A percentile compares a stretch with the other conserved stretches of the same genome.
Evolutionary conservation across 2,888 invertebrate genomes (phyloP).

Genomic region (Eupithecia dodoneata): DNA sequence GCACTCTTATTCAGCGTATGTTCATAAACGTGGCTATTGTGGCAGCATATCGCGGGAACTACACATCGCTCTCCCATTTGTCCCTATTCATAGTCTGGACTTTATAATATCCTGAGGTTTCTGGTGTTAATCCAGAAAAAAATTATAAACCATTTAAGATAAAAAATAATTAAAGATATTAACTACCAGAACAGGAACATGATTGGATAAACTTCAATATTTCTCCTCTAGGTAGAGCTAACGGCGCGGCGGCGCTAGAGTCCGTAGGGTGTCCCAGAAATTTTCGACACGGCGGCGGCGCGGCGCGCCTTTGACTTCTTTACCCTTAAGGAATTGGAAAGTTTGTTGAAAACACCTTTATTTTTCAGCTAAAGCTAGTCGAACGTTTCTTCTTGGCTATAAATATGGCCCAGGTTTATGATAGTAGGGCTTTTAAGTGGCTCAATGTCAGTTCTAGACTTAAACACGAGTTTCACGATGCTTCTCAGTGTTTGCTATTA

Average conservation of each 20-base stretch:
- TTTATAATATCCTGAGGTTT: neutral
- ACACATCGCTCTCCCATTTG: constrained; percentile 40
- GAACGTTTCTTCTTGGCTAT: constrained; percentile 35
- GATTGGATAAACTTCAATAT: too few species aligned
- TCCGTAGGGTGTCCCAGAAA: too few species aligned
- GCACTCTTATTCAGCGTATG: constrained; percentile 19
- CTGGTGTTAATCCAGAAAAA: neutral
- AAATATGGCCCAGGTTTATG: constrained; percentile 37
- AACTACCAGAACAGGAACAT: too few species aligned
- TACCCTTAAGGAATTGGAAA: too few species aligned
- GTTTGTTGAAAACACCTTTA: too few species aligned
- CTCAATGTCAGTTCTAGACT: constrained; percentile 54
- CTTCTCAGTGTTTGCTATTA: constrained; percentile 47
- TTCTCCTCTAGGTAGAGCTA: too few species aligned
- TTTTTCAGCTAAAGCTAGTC: too few species aligned
- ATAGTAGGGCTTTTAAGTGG: constrained; percentile 46
- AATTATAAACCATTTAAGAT: neutral
- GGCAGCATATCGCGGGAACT: constrained; percentile 40
- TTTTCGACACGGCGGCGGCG: too few species aligned
- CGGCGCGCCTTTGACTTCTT: too few species aligned
- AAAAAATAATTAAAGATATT: neutral
- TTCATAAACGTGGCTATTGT: constrained; percentile 13
- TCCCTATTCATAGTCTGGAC: constrained; percentile 25
- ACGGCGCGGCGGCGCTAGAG: too few species aligned
- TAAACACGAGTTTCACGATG: constrained; percentile 57